Evolutionary conservation across 2,113 vertebrate genomes (phyloP).

Genomic region (Progne subis): DNA sequence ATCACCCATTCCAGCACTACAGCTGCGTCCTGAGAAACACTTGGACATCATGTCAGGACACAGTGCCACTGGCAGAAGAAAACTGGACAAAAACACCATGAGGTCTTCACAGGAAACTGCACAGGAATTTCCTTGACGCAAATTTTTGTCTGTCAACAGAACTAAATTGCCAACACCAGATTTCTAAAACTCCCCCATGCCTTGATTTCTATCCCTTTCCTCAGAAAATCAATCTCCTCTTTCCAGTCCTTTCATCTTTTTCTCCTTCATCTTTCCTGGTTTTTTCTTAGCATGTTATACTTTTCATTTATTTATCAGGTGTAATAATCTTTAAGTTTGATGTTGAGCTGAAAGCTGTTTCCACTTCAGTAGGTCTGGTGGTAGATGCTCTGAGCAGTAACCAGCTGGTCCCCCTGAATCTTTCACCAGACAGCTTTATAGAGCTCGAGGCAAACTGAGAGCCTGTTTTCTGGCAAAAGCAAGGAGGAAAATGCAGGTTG

Average conservation of each 20-base stretch:
- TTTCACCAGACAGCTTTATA: background rate
- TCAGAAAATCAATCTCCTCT: background rate
- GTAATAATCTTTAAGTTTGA: background rate
- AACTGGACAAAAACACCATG: background rate
- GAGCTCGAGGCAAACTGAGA: background rate
- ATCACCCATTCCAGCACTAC: background rate
- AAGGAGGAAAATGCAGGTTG: background rate
- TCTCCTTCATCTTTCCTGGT: background rate
- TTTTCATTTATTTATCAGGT: background rate
- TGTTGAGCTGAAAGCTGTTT: background rate
- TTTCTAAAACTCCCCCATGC: background rate
- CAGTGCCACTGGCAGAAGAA: background rate
- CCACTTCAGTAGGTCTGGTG: background rate
- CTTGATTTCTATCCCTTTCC: background rate
- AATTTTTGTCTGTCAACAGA: background rate
- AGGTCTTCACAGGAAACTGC: background rate
- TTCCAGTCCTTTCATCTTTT: background rate
- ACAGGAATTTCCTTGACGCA: background rate
- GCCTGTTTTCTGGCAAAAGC: background rate
- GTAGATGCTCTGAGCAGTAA: background rate
- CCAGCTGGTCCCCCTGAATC: background rate
- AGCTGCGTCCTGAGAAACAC: background rate
- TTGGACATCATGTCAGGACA: background rate
- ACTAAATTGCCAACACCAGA: background rate
- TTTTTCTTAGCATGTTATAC: background rate